Conservation (phyloP, 2,113 vertebrate genomes). For the Chionomys nivalis region DNA sequence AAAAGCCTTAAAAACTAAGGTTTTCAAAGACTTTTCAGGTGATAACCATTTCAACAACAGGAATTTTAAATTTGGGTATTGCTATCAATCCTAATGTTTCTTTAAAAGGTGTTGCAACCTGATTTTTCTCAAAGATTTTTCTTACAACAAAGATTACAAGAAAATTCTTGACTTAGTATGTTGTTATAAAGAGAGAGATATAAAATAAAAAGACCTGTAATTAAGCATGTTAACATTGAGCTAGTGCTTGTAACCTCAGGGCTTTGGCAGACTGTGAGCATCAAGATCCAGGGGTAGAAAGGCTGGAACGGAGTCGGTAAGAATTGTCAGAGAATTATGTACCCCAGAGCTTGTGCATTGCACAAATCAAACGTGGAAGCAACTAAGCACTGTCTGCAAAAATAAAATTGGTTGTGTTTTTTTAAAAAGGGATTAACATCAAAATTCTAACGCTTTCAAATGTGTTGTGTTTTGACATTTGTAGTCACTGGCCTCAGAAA, state of each 20-base stretch:
- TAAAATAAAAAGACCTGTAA: slow-evolving; percentile 28
- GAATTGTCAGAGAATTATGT: not conserved
- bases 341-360: not conserved
- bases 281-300: not conserved
- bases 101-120: not conserved
- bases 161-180: not conserved
- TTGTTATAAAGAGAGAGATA: slow-evolving; percentile 31
- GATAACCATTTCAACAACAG: not conserved
- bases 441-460: slow-evolving; percentile 5
- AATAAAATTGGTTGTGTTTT: not conserved
- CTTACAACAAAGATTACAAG: not conserved
- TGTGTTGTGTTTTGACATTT: not conserved
- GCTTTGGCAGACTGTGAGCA: not conserved
- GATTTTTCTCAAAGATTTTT: not conserved
- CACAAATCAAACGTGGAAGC: not conserved
- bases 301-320: not conserved
- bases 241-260: slow-evolving; percentile 25
- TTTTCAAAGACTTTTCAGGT: not conserved
- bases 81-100: not conserved
- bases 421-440: not conserved
- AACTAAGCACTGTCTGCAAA: not conserved
- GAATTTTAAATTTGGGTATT: not conserved
- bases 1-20: not conserved
- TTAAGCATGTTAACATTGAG: not conserved
- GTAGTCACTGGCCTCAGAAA: not conserved